A percentile compares a stretch with the other conserved stretches of the same genome.
Conservation (phyloP, 2,113 vertebrate species). For the Monopterus albus region DNA sequence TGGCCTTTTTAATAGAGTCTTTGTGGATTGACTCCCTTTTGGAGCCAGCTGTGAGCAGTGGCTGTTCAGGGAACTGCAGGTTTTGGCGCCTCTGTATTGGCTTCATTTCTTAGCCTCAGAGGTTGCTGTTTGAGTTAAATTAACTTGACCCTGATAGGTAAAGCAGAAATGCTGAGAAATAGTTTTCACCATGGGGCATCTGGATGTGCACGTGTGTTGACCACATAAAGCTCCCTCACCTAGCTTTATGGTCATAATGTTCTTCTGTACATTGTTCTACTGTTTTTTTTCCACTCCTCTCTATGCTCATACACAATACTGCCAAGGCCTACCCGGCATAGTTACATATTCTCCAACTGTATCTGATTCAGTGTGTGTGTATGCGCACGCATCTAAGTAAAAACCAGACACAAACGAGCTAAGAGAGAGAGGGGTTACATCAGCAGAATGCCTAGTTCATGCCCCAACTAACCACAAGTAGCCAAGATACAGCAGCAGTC, state of each 20-base stretch:
- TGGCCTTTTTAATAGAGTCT: no score
- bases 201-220: constrained; percentile 52
- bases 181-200: constrained; percentile 60
- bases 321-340: constrained; percentile 42
- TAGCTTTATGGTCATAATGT: constrained; percentile 69
- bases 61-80: no score
- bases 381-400: neutral
- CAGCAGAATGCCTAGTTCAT: constrained; percentile 39
- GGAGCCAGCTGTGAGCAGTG: no score
- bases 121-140: no score
- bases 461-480: constrained; percentile 28
- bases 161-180: constrained; percentile 63
- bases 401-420: constrained; percentile 46
- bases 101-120: no score
- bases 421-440: constrained; percentile 22
- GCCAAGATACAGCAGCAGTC: constrained; percentile 41
- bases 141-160: constrained; percentile 44
- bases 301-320: constrained; percentile 26
- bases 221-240: constrained; percentile 72
- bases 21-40: no score
- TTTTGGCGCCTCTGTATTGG: no score
- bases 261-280: constrained; percentile 61
- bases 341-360: constrained; percentile 34
- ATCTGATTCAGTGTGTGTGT: constrained; percentile 7
- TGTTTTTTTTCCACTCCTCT: constrained; percentile 7